Evolutionary conservation across 2,888 invertebrate genomes (phyloP).

Genomic region (Chrysotoxum bicinctum): DNA sequence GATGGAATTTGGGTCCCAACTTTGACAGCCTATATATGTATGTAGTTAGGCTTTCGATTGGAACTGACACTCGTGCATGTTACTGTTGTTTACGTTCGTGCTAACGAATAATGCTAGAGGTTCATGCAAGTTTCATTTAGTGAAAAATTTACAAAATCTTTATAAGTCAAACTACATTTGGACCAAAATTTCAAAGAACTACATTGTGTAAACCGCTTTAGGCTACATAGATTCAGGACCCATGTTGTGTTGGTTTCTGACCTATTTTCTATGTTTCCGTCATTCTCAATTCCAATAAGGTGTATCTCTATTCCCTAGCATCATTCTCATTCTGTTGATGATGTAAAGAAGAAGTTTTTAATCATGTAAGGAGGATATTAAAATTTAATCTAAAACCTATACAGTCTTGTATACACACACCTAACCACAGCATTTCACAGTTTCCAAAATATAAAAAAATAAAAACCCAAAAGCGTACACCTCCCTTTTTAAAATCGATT

Average conservation of each 20-base stretch:
- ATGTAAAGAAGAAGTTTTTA: not conserved
- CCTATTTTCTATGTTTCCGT: not conserved
- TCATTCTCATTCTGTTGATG: not conserved
- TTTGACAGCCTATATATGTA: constrained; percentile 33
- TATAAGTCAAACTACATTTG: not conserved
- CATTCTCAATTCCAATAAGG: too few relatives aligned
- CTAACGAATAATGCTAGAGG: not conserved
- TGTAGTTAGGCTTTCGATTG: not conserved
- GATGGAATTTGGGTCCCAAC: constrained; percentile 59
- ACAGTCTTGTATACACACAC: too few relatives aligned
- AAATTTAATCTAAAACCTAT: too few relatives aligned
- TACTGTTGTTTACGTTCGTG: not conserved
- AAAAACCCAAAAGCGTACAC: not conserved
- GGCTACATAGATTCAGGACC: too few relatives aligned
- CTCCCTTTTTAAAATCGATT: constrained; percentile 62
- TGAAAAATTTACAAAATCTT: not conserved
- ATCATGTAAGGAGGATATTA: too few relatives aligned
- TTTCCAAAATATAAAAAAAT: not conserved
- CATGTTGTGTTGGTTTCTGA: not conserved
- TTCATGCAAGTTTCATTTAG: not conserved
- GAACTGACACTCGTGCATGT: constrained; percentile 39
- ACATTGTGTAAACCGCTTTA: too few relatives aligned
- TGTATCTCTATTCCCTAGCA: not conserved
- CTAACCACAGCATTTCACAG: not conserved
- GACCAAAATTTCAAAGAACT: too few relatives aligned